These are phyloP conservation scores for Eilema depressum DNA, from an alignment of 2,888 invertebrate species.

Conservation along the genomic window DNA sequence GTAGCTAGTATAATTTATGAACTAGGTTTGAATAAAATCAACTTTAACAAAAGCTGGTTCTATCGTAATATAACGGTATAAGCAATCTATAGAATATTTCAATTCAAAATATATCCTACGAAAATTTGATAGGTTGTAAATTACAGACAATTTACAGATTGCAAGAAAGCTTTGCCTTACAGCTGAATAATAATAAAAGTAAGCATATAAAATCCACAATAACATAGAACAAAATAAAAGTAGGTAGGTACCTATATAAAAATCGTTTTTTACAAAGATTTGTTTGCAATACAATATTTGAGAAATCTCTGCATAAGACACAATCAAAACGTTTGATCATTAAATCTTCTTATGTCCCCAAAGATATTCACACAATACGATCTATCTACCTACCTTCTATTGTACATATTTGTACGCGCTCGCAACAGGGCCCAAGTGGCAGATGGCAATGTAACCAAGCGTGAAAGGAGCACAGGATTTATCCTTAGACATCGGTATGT, in stretches of 20 bases:
- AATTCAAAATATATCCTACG: neutral
- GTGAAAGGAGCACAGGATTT: constrained; percentile 50
- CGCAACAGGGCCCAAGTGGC: neutral
- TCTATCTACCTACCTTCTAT: neutral
- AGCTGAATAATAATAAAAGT: too few relatives aligned
- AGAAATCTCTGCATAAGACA: neutral
- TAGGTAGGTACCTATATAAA: too few relatives aligned
- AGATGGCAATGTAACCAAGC: constrained; percentile 54
- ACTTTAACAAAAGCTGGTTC: neutral
- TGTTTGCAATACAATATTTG: neutral
- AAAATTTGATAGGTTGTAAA: too few relatives aligned
- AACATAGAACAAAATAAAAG: neutral
- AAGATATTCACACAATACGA: neutral
- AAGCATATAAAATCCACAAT: neutral
- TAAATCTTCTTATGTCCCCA: neutral
- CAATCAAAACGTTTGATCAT: neutral
- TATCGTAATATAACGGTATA: too few relatives aligned
- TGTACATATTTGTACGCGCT: neutral
- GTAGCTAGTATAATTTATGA: neutral
- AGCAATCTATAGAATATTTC: neutral
- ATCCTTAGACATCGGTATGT: constrained; percentile 46
- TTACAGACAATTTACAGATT: neutral
- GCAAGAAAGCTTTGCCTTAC: too few relatives aligned
- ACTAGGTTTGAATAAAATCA: neutral
- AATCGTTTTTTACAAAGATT: neutral